phyloP scores from a whole-genome alignment of 2,113 vertebrate species.

The Scomber colias region DNA sequence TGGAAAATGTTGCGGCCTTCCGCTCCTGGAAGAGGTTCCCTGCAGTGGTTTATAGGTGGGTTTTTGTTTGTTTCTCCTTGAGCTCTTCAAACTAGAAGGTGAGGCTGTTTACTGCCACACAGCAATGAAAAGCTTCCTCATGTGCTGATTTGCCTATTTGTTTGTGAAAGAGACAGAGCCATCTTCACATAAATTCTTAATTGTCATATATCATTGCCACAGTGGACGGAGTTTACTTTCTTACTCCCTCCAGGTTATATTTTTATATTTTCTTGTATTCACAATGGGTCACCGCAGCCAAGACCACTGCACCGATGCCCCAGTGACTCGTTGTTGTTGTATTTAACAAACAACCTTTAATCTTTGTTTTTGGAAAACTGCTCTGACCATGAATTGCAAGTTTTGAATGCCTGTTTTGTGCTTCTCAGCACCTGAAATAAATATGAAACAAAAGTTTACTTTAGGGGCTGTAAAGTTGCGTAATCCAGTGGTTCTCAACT shows the following conservation, averaged over 20 bases:
- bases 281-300: constrained; percentile 3
- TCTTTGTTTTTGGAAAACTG: constrained; percentile 18
- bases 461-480: background rate
- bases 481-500: background rate
- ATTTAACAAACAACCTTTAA: constrained; percentile 1
- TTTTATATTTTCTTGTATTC: background rate
- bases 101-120: background rate
- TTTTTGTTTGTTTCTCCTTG: constrained; percentile 14
- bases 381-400: background rate
- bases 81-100: constrained; percentile 13
- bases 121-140: background rate
- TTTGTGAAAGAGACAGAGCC: background rate
- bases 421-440: constrained; percentile 16
- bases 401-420: background rate
- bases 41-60: constrained; percentile 95
- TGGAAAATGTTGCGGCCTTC: constrained; percentile 96
- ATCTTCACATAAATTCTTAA: constrained; percentile 10
- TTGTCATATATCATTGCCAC: background rate
- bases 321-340: background rate
- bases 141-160: constrained; percentile 1
- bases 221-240: constrained; percentile 12
- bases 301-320: background rate
- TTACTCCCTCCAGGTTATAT: background rate
- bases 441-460: background rate
- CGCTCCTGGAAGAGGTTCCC: constrained; percentile 99